These are phyloP conservation scores for Eretmocerus hayati DNA, from an alignment of 2,888 invertebrate species.

Conservation along the genomic window DNA sequence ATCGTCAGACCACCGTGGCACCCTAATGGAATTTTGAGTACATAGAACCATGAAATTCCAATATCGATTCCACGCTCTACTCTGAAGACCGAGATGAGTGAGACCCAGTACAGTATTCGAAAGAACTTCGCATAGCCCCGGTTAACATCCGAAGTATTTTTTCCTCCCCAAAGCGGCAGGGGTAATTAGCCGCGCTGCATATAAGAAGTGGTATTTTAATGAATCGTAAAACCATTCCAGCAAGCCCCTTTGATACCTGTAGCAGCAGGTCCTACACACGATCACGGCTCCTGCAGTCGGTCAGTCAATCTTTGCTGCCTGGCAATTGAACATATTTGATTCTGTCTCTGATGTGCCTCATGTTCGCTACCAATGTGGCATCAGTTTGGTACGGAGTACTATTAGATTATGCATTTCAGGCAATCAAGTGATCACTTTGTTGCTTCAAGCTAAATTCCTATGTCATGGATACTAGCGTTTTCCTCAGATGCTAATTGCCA, in stretches of 20 bases:
- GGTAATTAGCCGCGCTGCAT: constrained; percentile 38
- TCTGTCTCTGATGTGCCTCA: too few relatives aligned
- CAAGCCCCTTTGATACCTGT: too few relatives aligned
- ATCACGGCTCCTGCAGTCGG: constrained; percentile 23
- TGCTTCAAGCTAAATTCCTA: too few relatives aligned
- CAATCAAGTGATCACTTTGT: too few relatives aligned
- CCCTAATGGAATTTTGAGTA: constrained; percentile 22
- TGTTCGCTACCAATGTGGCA: too few relatives aligned
- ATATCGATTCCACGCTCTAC: constrained; percentile 19
- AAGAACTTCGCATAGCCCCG: background rate
- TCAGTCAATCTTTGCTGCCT: constrained; percentile 32
- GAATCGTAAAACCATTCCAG: constrained; percentile 39
- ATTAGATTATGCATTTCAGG: too few relatives aligned
- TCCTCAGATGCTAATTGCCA: too few relatives aligned
- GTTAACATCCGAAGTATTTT: constrained; percentile 21
- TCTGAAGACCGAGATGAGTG: background rate
- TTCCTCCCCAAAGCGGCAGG: constrained; percentile 13
- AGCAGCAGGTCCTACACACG: constrained; percentile 27
- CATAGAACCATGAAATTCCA: constrained; percentile 22
- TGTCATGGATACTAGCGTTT: too few relatives aligned
- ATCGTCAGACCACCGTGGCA: too few relatives aligned
- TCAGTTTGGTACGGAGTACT: too few relatives aligned
- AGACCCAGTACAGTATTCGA: too few relatives aligned
- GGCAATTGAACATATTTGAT: constrained; percentile 30
- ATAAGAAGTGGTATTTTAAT: constrained; percentile 42